phyloP scores from a whole-genome alignment of 2,888 invertebrate species.

The Beris chalybata region DNA sequence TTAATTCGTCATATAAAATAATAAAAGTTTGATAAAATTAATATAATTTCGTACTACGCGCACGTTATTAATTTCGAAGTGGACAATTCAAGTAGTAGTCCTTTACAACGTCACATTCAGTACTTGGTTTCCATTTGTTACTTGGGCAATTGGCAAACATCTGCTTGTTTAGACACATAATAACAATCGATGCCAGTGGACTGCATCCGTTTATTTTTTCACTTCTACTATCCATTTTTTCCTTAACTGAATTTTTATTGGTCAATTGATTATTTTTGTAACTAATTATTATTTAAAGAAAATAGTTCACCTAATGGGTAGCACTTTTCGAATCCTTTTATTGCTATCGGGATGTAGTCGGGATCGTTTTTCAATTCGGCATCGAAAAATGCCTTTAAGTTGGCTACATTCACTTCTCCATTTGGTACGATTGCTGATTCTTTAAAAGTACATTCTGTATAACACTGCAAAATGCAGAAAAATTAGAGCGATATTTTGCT shows the following conservation, averaged over 20 bases:
- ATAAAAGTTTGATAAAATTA: neutral
- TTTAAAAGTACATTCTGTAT: conserved; percentile 9
- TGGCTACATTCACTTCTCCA: neutral
- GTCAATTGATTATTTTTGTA: neutral
- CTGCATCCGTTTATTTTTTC: neutral
- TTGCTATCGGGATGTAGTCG: conserved; percentile 17
- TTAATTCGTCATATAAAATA: too few species aligned
- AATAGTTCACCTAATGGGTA: conserved; percentile 10
- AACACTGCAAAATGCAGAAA: neutral
- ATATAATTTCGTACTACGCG: neutral
- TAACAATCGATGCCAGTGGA: neutral
- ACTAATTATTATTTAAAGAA: neutral
- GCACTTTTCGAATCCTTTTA: conserved; percentile 12
- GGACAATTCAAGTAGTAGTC: conserved; percentile 16
- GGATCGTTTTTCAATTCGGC: conserved; percentile 17
- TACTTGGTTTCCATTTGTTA: conserved; percentile 1
- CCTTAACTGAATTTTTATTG: conserved; percentile 1
- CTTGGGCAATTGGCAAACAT: conserved; percentile 17
- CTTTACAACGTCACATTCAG: conserved; percentile 7
- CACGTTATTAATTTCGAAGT: neutral
- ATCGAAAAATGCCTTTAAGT: conserved; percentile 10
- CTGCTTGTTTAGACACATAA: conserved; percentile 1
- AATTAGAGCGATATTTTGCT: too few species aligned
- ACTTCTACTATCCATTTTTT: conserved; percentile 7
- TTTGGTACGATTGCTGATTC: neutral